Conservation (phyloP, 1,140 invertebrate species). For the Camponotus vicinus region DNA sequence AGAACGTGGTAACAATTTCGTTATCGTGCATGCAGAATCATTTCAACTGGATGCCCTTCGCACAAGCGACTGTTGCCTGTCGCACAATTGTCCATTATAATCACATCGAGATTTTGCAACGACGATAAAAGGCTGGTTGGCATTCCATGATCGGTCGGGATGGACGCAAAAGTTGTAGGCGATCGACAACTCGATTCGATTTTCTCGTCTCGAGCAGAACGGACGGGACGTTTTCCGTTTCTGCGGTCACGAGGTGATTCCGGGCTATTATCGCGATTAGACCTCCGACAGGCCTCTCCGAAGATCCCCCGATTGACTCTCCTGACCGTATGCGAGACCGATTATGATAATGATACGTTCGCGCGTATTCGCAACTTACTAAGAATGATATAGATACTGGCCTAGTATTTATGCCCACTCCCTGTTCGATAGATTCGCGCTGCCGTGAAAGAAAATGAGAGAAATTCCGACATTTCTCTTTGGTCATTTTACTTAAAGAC, state of each 20-base stretch:
- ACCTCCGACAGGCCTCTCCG: constrained; percentile 68
- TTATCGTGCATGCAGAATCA: constrained; percentile 50
- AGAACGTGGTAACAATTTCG: constrained; percentile 51
- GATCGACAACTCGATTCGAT: constrained; percentile 71
- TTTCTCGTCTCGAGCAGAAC: constrained; percentile 69
- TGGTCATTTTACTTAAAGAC: background rate
- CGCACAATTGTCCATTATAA: constrained; percentile 59
- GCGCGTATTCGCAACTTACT: constrained; percentile 81
- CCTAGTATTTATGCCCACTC: constrained; percentile 48
- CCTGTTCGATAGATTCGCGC: constrained; percentile 34
- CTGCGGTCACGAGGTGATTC: constrained; percentile 83
- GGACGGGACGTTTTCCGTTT: constrained; percentile 82
- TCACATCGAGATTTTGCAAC: constrained; percentile 46
- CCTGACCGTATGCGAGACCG: constrained; percentile 65
- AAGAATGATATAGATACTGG: constrained; percentile 83
- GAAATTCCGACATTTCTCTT: constrained; percentile 38
- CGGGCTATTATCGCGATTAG: constrained; percentile 84
- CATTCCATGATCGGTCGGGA: constrained; percentile 53
- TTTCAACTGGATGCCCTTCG: constrained; percentile 21
- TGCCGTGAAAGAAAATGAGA: background rate
- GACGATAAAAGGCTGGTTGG: constrained; percentile 31
- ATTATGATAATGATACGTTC: constrained; percentile 85
- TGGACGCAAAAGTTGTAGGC: constrained; percentile 62
- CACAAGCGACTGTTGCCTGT: constrained; percentile 9
- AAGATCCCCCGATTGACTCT: constrained; percentile 45